A percentile compares a stretch with the other conserved stretches of the same genome.
These are phyloP conservation scores for Porites rus DNA, from an alignment of 92 coral and sea anemone species.

Conservation along the genomic window DNA sequence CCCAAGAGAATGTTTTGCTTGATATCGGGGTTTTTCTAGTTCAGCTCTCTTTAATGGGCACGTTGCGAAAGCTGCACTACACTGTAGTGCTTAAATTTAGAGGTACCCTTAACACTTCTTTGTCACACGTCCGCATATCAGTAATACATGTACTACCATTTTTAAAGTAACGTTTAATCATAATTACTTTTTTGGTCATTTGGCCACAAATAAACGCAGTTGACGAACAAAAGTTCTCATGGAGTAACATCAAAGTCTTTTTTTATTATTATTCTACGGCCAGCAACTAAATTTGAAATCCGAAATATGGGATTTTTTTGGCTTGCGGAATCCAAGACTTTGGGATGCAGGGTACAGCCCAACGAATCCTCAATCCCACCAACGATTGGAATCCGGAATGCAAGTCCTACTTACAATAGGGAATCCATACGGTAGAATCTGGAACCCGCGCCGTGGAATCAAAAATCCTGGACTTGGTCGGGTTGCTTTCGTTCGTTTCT, in stretches of 20 bases:
- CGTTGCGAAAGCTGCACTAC: neutral
- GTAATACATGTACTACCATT: too few relatives aligned
- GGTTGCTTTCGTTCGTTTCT: neutral
- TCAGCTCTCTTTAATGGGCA: neutral
- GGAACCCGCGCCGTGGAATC: neutral
- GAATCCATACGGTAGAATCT: conserved; percentile 1
- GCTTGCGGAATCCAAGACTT: neutral
- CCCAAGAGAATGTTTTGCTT: too few relatives aligned
- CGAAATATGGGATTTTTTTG: too few relatives aligned
- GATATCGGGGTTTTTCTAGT: too few relatives aligned
- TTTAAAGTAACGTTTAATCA: too few relatives aligned
- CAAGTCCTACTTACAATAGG: neutral
- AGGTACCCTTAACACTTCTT: conserved; percentile 2
- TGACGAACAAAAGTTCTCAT: neutral
- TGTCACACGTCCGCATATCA: too few relatives aligned
- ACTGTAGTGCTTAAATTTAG: conserved; percentile 8
- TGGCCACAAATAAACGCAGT: too few relatives aligned
- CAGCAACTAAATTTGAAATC: neutral
- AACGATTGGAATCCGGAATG: too few relatives aligned
- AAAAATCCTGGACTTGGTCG: neutral
- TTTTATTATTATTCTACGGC: neutral
- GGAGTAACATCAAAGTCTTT: neutral
- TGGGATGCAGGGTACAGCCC: too few relatives aligned
- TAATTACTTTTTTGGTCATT: too few relatives aligned
- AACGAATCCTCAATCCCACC: too few relatives aligned